Base-by-base conservation (phyloP, 2,797 vertebrate genomes). In the Rhinatrema bivittatum region DNA sequence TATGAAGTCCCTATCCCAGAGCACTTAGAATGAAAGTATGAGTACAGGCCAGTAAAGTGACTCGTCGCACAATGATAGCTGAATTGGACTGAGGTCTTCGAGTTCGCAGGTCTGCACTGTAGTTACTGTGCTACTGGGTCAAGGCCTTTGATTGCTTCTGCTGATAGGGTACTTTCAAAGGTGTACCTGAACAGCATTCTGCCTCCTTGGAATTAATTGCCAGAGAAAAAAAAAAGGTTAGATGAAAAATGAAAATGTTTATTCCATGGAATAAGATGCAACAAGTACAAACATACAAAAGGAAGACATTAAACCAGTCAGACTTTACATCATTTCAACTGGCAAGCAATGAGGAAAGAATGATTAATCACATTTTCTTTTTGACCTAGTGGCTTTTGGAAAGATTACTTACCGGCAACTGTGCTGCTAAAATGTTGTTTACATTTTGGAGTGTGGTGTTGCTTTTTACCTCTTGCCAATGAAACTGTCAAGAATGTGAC, bases 371-470 rank as follows among this genome's bases (percentile, higher is more conserved):
- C 41, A 18, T 60, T 71, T 70, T 61, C 22, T 39, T 62, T 56
- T 23, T 59, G 30, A 42, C 20, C 36, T n/a, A 38, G 39, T 44
- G 63, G 66, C 58, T 54, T 53, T 21, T 13, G 36, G 40, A 56
- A 39, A 22, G 9, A 46, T 18, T 17, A 25, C 35, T 50, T 29
- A 23, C 32, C 60, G 50, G 40, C 39, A 47, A 22, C 18, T 21
- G 23, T 62, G 42, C 40, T 12, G 3, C 30, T 47, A 36, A 41
- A 59, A 58, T 42, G 46, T 51, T 46, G 35, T 60, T 72, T 68
- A 47, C 35, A 5, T 52, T 61, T 58, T 46, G 42, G 28, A 44
- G 16, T 9, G 14, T 32, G 40, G 39, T 52, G n/a, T n/a, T n/a
- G n/a, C n/a, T n/a, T n/a, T n/a, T n/a, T n/a, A n/a, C n/a, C n/a